These are phyloP conservation scores for Syrphus vitripennis DNA, from an alignment of 2,888 invertebrate genomes.

Conservation along the genomic window DNA sequence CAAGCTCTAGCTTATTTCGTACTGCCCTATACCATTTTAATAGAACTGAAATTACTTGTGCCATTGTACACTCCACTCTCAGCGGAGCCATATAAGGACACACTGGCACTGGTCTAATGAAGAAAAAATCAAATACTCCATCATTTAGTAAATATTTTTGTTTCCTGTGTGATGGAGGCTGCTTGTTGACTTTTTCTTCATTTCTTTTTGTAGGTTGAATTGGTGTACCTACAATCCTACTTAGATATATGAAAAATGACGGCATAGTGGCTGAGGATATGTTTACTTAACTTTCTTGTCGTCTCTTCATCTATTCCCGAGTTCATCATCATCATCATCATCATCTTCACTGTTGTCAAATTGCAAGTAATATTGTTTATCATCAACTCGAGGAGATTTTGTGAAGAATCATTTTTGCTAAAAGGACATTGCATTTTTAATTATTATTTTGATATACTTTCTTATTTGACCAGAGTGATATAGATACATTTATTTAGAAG, in stretches of 20 bases:
- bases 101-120: conserved; percentile 66
- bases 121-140: conserved; percentile 70
- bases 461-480: conserved; percentile 27
- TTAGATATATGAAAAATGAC: conserved; percentile 10
- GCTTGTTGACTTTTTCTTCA: conserved; percentile 60
- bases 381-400: conserved; percentile 66
- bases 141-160: conserved; percentile 69
- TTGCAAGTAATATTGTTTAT: conserved; percentile 70
- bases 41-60: conserved; percentile 44
- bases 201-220: conserved; percentile 24
- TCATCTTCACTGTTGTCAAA: conserved; percentile 56
- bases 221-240: too few relatives aligned
- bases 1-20: too few relatives aligned
- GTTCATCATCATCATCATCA: conserved; percentile 17
- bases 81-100: conserved; percentile 54
- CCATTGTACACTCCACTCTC: conserved; percentile 8
- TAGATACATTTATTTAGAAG: not conserved
- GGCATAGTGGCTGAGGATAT: conserved; percentile 12
- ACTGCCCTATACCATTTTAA: too few relatives aligned
- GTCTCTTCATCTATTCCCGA: not conserved
- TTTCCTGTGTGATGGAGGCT: conserved; percentile 64
- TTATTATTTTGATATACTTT: conserved; percentile 64
- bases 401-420: conserved; percentile 66
- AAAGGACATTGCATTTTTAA: conserved; percentile 69
- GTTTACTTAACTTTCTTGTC: conserved; percentile 41